phyloP scores from a whole-genome alignment of 2,888 invertebrate genomes.

The Acanthosepion pharaonis region DNA sequence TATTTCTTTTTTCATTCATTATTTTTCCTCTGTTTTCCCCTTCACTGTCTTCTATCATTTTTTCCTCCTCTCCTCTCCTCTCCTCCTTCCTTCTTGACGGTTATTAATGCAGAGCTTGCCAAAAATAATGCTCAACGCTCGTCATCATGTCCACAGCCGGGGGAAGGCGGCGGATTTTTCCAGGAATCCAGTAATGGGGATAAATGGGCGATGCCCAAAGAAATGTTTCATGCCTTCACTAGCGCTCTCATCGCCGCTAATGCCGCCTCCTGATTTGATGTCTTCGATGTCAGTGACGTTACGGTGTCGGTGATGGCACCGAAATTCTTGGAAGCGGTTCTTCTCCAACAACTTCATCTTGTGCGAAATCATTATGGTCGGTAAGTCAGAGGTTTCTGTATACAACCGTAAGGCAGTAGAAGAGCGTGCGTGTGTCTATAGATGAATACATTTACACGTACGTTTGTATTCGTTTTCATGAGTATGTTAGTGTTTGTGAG shows the following conservation, averaged over 20 bases:
- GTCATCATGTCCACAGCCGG: constrained; percentile 21
- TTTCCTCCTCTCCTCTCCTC: neutral
- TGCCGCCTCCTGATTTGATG: neutral
- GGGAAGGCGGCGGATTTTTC: neutral
- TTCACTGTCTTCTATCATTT: neutral
- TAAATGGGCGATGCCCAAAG: neutral
- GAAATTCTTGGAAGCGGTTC: neutral
- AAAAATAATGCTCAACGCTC: neutral
- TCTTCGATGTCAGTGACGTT: constrained; percentile 33
- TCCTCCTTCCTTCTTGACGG: neutral
- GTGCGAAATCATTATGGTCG: neutral
- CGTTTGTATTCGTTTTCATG: neutral
- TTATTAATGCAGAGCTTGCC: constrained; percentile 33
- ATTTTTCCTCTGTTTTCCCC: neutral
- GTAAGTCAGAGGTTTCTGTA: neutral
- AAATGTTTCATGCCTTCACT: constrained; percentile 20
- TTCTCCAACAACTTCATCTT: neutral
- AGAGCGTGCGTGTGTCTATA: neutral
- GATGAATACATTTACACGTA: neutral
- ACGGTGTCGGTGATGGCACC: constrained; percentile 33
- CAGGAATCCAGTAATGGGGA: constrained; percentile 33
- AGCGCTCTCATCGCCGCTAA: neutral
- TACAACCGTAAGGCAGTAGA: neutral
- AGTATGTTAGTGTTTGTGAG: neutral
- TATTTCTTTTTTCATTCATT: neutral